phyloP scores from a whole-genome alignment of 2,113 vertebrate genomes.

The Oncorhynchus gorbuscha region DNA sequence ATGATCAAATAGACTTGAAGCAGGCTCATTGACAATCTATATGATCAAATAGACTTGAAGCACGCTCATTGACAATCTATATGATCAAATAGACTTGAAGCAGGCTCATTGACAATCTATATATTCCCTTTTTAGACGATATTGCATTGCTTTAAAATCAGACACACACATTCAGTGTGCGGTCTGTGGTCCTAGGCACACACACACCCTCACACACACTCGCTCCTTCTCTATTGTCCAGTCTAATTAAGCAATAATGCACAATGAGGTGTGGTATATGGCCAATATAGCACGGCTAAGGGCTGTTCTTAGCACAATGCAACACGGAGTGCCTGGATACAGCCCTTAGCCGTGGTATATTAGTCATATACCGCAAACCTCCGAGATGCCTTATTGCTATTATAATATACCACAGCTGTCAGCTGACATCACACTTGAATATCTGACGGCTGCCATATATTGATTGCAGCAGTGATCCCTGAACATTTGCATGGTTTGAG shows the following conservation, averaged over 20 bases:
- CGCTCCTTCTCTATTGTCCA: conserved; percentile 8
- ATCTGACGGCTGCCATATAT: conserved; percentile 36
- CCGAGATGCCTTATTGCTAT: too few species aligned
- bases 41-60: too few species aligned
- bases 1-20: too few species aligned
- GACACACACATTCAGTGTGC: not conserved
- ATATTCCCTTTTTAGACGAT: conserved; percentile 14
- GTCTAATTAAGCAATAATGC: not conserved
- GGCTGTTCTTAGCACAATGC: too few species aligned
- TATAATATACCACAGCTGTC: too few species aligned
- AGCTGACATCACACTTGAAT: conserved; percentile 22
- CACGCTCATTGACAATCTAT: too few species aligned
- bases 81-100: conserved; percentile 24
- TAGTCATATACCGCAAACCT: too few species aligned
- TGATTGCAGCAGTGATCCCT: conserved; percentile 36
- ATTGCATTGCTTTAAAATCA: conserved; percentile 1
- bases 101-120: not conserved
- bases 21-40: too few species aligned
- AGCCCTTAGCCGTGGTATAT: too few species aligned
- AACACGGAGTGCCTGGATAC: too few species aligned
- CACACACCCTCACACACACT: not conserved
- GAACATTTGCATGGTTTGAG: conserved; percentile 34
- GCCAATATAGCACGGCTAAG: too few species aligned
- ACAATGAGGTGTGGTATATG: too few species aligned
- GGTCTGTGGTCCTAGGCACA: not conserved